Conservation (phyloP, 2,888 invertebrate genomes). For the Allygus modestus region DNA sequence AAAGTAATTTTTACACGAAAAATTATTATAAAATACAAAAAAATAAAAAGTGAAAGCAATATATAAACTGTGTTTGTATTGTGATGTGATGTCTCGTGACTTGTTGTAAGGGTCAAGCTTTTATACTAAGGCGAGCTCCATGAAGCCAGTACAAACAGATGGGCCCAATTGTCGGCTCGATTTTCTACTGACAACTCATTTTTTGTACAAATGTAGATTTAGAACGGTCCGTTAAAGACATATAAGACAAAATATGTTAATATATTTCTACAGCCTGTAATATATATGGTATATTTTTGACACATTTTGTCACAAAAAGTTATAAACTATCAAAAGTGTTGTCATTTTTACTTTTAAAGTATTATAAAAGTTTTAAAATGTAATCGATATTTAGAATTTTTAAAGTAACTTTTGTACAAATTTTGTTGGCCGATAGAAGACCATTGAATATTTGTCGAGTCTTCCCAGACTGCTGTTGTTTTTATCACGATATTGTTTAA, state of each 20-base stretch:
- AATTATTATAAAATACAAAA: conserved; percentile 68
- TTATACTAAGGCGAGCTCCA: conserved; percentile 54
- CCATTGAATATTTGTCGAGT: conserved; percentile 42
- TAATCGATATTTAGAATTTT: conserved; percentile 55
- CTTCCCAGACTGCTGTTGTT: conserved; percentile 64
- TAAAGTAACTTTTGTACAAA: conserved; percentile 47
- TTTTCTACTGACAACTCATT: conserved; percentile 52
- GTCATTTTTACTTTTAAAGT: conserved; percentile 45
- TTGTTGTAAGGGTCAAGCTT: conserved; percentile 48
- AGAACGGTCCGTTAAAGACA: conserved; percentile 55
- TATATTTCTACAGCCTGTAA: conserved; percentile 62
- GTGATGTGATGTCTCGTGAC: conserved; percentile 60
- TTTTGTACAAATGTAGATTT: conserved; percentile 54
- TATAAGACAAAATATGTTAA: conserved; percentile 60
- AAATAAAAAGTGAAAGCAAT: conserved; percentile 68
- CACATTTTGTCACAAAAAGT: conserved; percentile 59
- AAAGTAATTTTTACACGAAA: conserved; percentile 66
- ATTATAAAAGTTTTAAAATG: conserved; percentile 44
- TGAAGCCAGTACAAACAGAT: conserved; percentile 57
- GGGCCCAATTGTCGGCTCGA: conserved; percentile 22
- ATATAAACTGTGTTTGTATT: conserved; percentile 63
- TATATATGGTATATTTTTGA: conserved; percentile 63
- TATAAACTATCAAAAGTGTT: conserved; percentile 56
- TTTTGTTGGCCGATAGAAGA: conserved; percentile 47
- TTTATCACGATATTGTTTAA: conserved; percentile 62